Conservation (phyloP, 1,140 invertebrate genomes). For the Batillaria attramentaria region DNA sequence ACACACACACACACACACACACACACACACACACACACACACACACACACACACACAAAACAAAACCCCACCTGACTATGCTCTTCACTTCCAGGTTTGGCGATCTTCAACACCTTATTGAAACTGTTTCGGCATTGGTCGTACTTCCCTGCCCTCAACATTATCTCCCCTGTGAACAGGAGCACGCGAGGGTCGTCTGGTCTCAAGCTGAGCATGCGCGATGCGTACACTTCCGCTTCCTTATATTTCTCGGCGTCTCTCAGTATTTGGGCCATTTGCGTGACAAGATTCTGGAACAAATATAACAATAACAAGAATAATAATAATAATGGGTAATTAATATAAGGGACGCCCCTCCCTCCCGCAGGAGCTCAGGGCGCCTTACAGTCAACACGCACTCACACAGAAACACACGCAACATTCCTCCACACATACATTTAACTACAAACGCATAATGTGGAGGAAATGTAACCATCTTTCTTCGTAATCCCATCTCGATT, state of each 20-base stretch:
- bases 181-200: not conserved
- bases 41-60: no score
- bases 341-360: not conserved
- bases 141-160: not conserved
- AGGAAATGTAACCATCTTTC: no score
- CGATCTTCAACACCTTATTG: not conserved
- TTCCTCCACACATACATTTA: not conserved
- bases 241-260: conserved; percentile 6
- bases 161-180: not conserved
- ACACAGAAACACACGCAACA: not conserved
- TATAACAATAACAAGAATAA: not conserved
- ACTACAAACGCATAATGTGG: not conserved
- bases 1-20: no score
- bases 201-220: conserved; percentile 1
- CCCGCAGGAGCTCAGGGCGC: no score
- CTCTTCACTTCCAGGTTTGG: conserved; percentile 2
- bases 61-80: conserved; percentile 17
- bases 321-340: not conserved
- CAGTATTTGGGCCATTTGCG: not conserved
- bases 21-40: no score
- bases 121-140: not conserved
- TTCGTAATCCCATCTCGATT: no score
- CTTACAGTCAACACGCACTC: no score
- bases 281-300: conserved; percentile 2
- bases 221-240: not conserved